phyloP scores from a whole-genome alignment of 2,797 vertebrate species.

The Chelon labrosus region DNA sequence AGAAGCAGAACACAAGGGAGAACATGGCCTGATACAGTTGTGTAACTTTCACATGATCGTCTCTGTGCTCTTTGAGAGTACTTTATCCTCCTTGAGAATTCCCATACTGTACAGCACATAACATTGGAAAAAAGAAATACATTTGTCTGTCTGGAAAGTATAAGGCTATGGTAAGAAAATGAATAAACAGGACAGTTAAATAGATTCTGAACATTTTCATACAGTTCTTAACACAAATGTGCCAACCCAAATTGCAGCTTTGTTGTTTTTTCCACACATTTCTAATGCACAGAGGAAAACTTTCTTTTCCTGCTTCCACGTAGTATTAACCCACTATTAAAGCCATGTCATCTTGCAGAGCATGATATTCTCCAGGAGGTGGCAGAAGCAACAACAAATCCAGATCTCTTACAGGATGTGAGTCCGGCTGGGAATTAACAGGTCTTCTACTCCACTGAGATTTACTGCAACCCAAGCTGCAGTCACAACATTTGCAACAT shows the following conservation, averaged over 20 bases:
- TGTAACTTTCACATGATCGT: constrained; percentile 29
- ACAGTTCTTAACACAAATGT: not conserved
- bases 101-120: not conserved
- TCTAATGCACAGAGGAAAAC: not conserved
- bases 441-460: constrained; percentile 56
- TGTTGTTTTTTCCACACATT: not conserved
- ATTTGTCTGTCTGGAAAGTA: not conserved
- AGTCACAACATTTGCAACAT: constrained; percentile 56
- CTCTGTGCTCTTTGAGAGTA: constrained; percentile 9
- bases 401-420: constrained; percentile 51
- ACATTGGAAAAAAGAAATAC: not conserved
- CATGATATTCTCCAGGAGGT: constrained; percentile 70
- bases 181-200: not conserved
- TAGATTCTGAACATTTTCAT: not conserved
- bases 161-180: too few species aligned
- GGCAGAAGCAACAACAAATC: constrained; percentile 59
- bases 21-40: not conserved
- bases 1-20: not conserved
- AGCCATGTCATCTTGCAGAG: constrained; percentile 28
- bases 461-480: constrained; percentile 60
- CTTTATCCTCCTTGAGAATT: not conserved
- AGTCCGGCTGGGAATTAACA: constrained; percentile 61
- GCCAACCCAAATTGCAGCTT: not conserved
- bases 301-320: not conserved
- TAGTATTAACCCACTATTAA: not conserved